phyloP scores from a whole-genome alignment of 2,888 invertebrate genomes.

The Esperia sulphurella region DNA sequence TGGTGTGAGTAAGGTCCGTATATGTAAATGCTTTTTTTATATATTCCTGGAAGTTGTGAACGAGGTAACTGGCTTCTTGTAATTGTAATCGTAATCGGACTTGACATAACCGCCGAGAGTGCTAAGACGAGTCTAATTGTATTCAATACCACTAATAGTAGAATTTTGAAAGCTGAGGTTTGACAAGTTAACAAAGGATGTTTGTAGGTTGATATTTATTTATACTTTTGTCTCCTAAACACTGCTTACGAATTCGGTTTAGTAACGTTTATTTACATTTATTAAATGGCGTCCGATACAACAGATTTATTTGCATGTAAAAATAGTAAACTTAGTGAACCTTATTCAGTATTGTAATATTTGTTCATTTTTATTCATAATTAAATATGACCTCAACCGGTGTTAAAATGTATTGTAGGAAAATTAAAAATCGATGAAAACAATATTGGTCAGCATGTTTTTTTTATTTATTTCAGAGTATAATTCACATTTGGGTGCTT shows the following conservation, averaged over 20 bases:
- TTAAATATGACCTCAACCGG: too few species aligned
- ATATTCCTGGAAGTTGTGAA: conserved; percentile 21
- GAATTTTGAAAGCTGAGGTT: neutral
- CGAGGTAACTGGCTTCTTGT: neutral
- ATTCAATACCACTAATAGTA: too few species aligned
- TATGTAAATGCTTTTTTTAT: conserved; percentile 53
- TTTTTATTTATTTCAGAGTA: conserved; percentile 19
- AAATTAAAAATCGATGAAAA: too few species aligned
- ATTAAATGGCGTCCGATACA: conserved; percentile 1
- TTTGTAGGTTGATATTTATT: neutral
- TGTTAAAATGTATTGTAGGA: too few species aligned
- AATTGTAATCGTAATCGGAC: too few species aligned
- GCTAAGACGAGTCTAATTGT: too few species aligned
- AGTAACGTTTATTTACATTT: too few species aligned
- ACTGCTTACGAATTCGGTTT: too few species aligned
- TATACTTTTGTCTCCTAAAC: too few species aligned
- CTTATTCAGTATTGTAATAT: conserved; percentile 3
- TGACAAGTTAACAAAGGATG: neutral
- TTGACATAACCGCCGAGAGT: too few species aligned
- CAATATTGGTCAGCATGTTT: neutral
- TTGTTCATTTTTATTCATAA: too few species aligned
- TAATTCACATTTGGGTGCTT: conserved; percentile 57
- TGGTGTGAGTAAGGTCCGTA: conserved; percentile 60
- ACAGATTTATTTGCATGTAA: too few species aligned
- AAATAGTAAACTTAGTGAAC: conserved; percentile 20